phyloP scores from a whole-genome alignment of 2,888 invertebrate genomes.

The Oscheius sp. region DNA sequence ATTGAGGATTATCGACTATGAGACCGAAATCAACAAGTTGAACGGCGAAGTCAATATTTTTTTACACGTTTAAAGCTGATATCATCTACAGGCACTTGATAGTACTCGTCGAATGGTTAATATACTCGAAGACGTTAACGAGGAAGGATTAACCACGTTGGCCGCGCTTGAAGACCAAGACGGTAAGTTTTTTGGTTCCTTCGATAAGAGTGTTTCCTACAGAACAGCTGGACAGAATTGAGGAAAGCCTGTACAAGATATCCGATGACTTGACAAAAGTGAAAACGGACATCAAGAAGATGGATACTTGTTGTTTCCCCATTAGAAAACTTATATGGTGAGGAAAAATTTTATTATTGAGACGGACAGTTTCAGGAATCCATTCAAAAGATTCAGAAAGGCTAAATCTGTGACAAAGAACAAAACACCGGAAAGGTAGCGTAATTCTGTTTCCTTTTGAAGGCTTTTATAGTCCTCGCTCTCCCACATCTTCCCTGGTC shows the following conservation, averaged over 20 bases:
- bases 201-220: constrained; percentile 19
- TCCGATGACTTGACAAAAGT: constrained; percentile 49
- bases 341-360: constrained; percentile 42
- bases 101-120: constrained; percentile 49
- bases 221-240: constrained; percentile 58
- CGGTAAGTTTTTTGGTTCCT: constrained; percentile 39
- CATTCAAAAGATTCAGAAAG: constrained; percentile 48
- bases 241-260: constrained; percentile 48
- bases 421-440: constrained; percentile 16
- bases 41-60: constrained; percentile 42
- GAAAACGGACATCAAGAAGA: constrained; percentile 47
- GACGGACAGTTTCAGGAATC: constrained; percentile 36
- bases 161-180: constrained; percentile 60
- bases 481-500: constrained; percentile 30
- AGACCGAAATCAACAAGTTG: constrained; percentile 47
- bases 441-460: not conserved
- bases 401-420: constrained; percentile 3
- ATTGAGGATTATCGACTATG: constrained; percentile 50
- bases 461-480: constrained; percentile 3
- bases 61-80: not conserved
- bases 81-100: constrained; percentile 48
- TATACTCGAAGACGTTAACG: constrained; percentile 51
- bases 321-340: constrained; percentile 45
- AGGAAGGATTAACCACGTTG: constrained; percentile 49
- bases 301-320: constrained; percentile 42